These are phyloP conservation scores for roundworm (Caenorhabditis elegans) DNA, from an alignment of 1,140 invertebrate genomes.

Conservation along the genomic window WBcel235 BX284604.4:6166001-6166500, in stretches of 20 bases:
- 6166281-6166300: slow-evolving; percentile 38
- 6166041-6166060: slow-evolving; percentile 36
- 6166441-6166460: too few relatives aligned
- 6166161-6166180: too few relatives aligned
- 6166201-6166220: too few relatives aligned
- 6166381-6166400: too few relatives aligned
- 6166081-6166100: background rate
- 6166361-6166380: background rate
- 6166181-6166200: too few relatives aligned
- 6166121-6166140: too few relatives aligned
- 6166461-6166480: too few relatives aligned
- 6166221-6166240: too few relatives aligned
- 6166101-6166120: background rate
- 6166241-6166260: slow-evolving; percentile 42
- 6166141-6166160: too few relatives aligned
- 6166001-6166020: slow-evolving; percentile 38
- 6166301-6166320: slow-evolving; percentile 26
- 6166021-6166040: slow-evolving; percentile 40
- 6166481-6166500: too few relatives aligned
- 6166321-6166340: background rate
- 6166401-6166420: too few relatives aligned
- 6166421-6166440: too few relatives aligned
- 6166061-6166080: background rate
- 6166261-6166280: slow-evolving; percentile 31
- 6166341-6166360: background rate